Evolutionary conservation across 1,140 invertebrate genomes (phyloP), one percentile per base, ranked within the genome.

Genomic region (Teleopsis dalmanni): DNA sequence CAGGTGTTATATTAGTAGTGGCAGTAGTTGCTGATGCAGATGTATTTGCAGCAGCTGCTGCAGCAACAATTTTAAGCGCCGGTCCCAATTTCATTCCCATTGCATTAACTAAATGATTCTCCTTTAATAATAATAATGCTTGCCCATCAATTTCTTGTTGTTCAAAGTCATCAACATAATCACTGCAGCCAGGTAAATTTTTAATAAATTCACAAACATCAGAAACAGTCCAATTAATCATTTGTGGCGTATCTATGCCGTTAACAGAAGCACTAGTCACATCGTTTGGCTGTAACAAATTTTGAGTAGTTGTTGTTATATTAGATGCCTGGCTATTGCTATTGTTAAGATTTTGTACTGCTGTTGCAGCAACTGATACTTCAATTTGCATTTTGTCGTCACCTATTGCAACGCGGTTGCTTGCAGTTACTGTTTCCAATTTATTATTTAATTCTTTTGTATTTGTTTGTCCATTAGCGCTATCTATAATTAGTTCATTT

Each of bases 101-200:
- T 4, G 91, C 88, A 23, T 85, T 86, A 77, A 96, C 95, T 9
- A 98, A 73, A 73, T 98, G 92, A 62, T 96, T 91, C 51, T 92
- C 91, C 66, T 93, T 92, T n/a, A 97, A 80, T 36, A 97, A 74
- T 76, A 96, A 81, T 18, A 98, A 70, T 6, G 93, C 93, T 65
- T 96, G 91, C 0, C 93, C 93, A 64, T 97, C 93, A 54, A 98
- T 96, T 73, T 97, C 93, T 66, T 97, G 92, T 43, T 88, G 83
- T 1, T 85, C 80, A 75, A 98, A 98, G 67, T 96, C 93, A 64
- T 96, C 91, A 1, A 91, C 93, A 64, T 96, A 96, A 57, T 91
- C 87, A 2, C 83, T 79, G 68, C 93, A 96, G 0, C 92, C 94
- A 0, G 87, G 87, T 47, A 95, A 75, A 53, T 82, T 85, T 47